Percentiles rank a stretch among this genome's conserved stretches.
Evolutionary conservation across 2,888 invertebrate genomes (phyloP).

Genomic region (Matsumyia berberina): DNA sequence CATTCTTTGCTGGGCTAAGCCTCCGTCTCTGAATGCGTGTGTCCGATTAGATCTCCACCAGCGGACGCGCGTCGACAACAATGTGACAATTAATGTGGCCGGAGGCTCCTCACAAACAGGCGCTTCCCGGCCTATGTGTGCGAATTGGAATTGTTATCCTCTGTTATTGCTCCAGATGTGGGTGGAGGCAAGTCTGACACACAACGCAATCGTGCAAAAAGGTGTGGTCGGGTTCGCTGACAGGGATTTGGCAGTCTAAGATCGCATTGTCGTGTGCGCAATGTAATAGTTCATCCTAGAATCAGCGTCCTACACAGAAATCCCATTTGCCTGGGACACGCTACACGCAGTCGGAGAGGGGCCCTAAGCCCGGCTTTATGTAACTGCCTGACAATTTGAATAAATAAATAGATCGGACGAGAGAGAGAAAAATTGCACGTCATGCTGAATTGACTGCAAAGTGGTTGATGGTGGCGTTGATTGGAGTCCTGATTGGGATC

Average conservation of each 20-base stretch:
- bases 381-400: constrained; percentile 52
- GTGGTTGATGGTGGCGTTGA: constrained; percentile 62
- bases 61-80: constrained; percentile 44
- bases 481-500: constrained; percentile 69
- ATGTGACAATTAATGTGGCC: constrained; percentile 68
- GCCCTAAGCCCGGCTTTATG: constrained; percentile 22
- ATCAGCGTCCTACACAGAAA: constrained; percentile 65
- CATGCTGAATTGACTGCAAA: constrained; percentile 21
- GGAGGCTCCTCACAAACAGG: constrained; percentile 7
- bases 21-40: constrained; percentile 29
- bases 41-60: constrained; percentile 60
- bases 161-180: constrained; percentile 37
- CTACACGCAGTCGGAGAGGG: constrained; percentile 1
- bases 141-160: background rate
- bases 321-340: constrained; percentile 46
- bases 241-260: background rate
- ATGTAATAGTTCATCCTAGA: constrained; percentile 47
- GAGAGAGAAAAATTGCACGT: constrained; percentile 38
- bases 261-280: constrained; percentile 2
- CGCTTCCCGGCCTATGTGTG: background rate
- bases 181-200: constrained; percentile 47
- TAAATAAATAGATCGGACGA: constrained; percentile 60
- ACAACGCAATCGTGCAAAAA: constrained; percentile 24
- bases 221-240: constrained; percentile 49
- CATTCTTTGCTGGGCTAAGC: no score